Conservation (phyloP, 2,113 vertebrate species). For the Sarotherodon lohbergeri region DNA sequence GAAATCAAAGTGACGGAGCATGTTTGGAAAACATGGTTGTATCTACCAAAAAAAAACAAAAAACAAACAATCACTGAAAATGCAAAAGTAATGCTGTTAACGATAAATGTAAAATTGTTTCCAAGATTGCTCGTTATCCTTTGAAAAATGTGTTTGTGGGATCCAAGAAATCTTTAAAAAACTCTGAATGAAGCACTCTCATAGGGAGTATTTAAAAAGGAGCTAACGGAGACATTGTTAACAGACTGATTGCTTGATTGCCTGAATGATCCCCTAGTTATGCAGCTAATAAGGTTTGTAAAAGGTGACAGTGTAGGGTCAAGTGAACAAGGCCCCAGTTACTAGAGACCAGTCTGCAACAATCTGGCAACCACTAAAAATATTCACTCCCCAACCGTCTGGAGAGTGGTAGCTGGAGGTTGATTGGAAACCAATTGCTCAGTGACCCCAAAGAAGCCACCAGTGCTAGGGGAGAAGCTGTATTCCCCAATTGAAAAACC, state of each 20-base stretch:
- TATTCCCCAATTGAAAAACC: fast-evolving
- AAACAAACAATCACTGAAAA: background rate
- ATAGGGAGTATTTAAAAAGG: background rate
- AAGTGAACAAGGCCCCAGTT: background rate
- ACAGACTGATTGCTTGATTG: background rate
- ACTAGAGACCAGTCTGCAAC: background rate
- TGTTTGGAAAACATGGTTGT: background rate
- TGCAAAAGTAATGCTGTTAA: background rate
- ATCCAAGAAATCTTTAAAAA: background rate
- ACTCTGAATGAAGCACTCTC: background rate
- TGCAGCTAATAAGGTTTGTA: background rate
- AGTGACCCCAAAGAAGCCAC: background rate
- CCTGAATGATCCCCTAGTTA: background rate
- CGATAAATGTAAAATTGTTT: background rate
- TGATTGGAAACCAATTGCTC: background rate
- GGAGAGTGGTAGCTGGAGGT: background rate
- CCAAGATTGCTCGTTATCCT: background rate
- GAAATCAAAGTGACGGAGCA: background rate
- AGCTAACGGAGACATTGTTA: background rate
- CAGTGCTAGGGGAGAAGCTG: background rate
- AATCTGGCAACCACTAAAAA: background rate
- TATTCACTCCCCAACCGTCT: background rate
- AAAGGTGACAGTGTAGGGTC: background rate
- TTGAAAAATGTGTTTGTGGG: background rate
- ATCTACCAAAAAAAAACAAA: too few relatives aligned